Base-by-base conservation (phyloP, 2,113 vertebrate genomes). In the Psittacula cyanocephala region DNA sequence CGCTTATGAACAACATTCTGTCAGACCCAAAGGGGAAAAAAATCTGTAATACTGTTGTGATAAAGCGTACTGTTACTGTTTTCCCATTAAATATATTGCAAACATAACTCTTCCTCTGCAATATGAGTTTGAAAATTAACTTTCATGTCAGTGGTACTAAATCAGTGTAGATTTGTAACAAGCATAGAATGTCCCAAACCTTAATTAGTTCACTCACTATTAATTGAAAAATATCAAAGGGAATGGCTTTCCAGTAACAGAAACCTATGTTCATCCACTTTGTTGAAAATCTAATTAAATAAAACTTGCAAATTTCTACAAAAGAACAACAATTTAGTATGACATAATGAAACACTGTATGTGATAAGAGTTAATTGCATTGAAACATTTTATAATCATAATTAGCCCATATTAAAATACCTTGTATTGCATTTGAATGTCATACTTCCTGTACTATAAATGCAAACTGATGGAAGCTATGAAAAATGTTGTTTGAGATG, bases 121-220 rank as follows among this genome's bases (percentile, higher is more conserved):
- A 72, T 62, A 86, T 27, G 59, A 91, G 81, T 84, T 62, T 74
- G 59, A 93, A 92, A 95, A 88, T 83, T 81, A 92, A 44, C 53
- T 91, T 93, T 39, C n/a, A 62, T 57, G 83, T 57, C 89, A 86
- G 49, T 25, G 11, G 20, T 74, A 62, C 59, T 72, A 92, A 91
- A 77, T 94, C 69, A 89, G 18, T 71, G 28, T 28, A 89, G 71
- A 91, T 68, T 68, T 84, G 20, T 43, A 76, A 8, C 9, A 85
- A 91, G 19, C 11, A 68, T 6, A 29, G 29, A 71, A 60, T 22
- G 31, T 50, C 60, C 46, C 71, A 91, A 91, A 79, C 11, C 28
- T 57, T 90, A 76, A 62, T 88, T 77, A 91, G 15, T 63, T 91
- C n/a, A 67, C 41, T 81, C 50, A 60, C 28, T 81, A 59, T 86